Conservation (phyloP, 2,113 vertebrate genomes). For the Pygoscelis adeliae region DNA sequence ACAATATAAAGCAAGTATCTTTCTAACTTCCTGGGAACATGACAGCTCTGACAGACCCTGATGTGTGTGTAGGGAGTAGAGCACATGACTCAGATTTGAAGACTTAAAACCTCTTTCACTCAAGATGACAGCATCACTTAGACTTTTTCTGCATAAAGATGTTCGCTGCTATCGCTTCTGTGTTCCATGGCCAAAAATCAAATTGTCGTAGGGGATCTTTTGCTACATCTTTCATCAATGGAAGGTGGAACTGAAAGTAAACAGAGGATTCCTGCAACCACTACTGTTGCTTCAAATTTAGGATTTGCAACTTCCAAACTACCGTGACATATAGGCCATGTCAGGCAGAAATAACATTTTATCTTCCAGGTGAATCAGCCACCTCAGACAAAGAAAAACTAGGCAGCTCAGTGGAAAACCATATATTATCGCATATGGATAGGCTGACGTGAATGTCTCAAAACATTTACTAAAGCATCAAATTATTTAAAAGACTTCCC, state of each 20-base stretch:
- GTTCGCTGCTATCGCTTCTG: neutral
- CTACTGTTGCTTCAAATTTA: neutral
- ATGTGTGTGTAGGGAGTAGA: neutral
- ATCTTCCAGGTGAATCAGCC: neutral
- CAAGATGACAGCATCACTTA: neutral
- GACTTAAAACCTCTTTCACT: neutral
- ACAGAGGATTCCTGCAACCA: neutral
- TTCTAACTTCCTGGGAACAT: neutral
- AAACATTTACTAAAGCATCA: neutral
- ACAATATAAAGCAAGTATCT: neutral
- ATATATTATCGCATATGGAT: neutral
- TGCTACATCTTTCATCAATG: neutral
- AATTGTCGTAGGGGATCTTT: neutral
- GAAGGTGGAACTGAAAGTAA: neutral
- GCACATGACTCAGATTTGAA: neutral
- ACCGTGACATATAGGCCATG: neutral
- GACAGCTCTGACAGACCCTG: neutral
- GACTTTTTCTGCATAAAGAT: neutral
- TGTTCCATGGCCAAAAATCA: neutral
- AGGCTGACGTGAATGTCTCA: neutral
- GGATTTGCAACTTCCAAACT: neutral
- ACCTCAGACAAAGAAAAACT: neutral
- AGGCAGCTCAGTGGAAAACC: neutral
- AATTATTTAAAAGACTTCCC: neutral
- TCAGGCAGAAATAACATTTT: neutral